Evolutionary conservation across 2,888 invertebrate genomes (phyloP).

Genomic region (Eurytoma adleriae): DNA sequence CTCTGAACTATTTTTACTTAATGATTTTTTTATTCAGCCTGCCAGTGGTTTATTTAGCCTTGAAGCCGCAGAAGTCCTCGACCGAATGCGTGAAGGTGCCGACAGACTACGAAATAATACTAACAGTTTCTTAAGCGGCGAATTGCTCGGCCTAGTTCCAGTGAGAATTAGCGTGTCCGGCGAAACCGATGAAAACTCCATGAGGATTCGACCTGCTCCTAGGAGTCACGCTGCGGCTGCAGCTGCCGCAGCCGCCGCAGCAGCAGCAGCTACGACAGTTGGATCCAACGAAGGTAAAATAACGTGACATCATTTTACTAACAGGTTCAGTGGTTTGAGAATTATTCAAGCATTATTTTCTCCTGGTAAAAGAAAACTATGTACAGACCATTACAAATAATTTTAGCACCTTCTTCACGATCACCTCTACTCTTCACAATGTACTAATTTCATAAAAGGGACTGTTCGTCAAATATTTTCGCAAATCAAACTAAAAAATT

Average conservation of each 20-base stretch:
- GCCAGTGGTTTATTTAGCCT: slow-evolving; percentile 72
- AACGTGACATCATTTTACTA: not conserved
- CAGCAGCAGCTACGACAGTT: slow-evolving; percentile 65
- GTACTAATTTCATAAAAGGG: too few species aligned
- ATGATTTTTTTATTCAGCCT: slow-evolving; percentile 57
- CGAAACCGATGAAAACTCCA: slow-evolving; percentile 71
- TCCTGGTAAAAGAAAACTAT: too few species aligned
- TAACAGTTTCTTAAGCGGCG: slow-evolving; percentile 86
- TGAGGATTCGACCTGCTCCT: slow-evolving; percentile 71
- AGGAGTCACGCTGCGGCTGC: slow-evolving; percentile 70
- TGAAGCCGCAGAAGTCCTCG: slow-evolving; percentile 81
- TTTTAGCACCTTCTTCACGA: too few species aligned
- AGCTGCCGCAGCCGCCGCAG: slow-evolving; percentile 62
- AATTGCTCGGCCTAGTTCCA: slow-evolving; percentile 81
- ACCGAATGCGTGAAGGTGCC: slow-evolving; percentile 83
- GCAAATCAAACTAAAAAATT: too few species aligned
- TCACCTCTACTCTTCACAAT: too few species aligned
- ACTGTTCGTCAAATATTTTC: too few species aligned
- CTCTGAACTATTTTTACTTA: not conserved
- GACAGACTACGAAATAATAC: slow-evolving; percentile 88
- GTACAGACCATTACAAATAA: too few species aligned
- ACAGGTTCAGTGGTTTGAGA: slow-evolving; percentile 26
- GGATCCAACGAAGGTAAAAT: slow-evolving; percentile 63
- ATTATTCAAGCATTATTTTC: not conserved
- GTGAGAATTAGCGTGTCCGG: slow-evolving; percentile 75